These are phyloP conservation scores for Coendou prehensilis DNA, from an alignment of 2,797 vertebrate species.

Conservation along the genomic window DNA sequence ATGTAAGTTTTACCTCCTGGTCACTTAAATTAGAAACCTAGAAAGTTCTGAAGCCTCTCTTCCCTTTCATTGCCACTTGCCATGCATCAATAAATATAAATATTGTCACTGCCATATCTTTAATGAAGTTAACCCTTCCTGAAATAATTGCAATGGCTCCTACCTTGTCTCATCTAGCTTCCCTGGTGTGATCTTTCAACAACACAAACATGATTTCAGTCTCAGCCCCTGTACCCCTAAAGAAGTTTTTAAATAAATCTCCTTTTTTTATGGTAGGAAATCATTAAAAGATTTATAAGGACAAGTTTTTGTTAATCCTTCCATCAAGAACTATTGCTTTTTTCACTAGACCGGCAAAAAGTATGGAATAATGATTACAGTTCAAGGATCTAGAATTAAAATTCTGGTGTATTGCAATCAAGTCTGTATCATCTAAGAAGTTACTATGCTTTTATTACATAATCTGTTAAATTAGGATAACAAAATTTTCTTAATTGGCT, in stretches of 20 bases:
- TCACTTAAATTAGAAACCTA: conserved; percentile 19
- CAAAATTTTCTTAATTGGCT: conserved; percentile 26
- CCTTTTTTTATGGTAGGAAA: conserved; percentile 28
- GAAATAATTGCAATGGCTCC: not conserved
- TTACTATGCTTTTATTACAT: conserved; percentile 62
- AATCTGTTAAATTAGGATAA: conserved; percentile 33
- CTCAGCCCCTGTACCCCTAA: not conserved
- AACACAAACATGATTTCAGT: not conserved
- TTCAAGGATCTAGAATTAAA: conserved; percentile 46
- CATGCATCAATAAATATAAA: not conserved
- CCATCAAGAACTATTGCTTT: not conserved
- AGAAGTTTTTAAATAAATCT: conserved; percentile 32
- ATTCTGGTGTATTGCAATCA: conserved; percentile 25
- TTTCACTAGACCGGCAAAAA: not conserved
- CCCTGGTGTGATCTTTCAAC: not conserved
- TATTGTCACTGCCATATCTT: not conserved
- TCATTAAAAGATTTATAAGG: not conserved
- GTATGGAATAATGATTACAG: not conserved
- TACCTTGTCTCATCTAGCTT: not conserved
- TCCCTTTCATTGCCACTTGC: not conserved
- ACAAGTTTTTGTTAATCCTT: not conserved
- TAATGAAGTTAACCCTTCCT: not conserved
- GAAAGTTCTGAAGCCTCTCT: not conserved
- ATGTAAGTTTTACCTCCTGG: not conserved
- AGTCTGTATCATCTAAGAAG: conserved; percentile 24